Evolutionary conservation across 1,140 invertebrate genomes (phyloP).

Genomic region (Nylanderia fulva): DNA sequence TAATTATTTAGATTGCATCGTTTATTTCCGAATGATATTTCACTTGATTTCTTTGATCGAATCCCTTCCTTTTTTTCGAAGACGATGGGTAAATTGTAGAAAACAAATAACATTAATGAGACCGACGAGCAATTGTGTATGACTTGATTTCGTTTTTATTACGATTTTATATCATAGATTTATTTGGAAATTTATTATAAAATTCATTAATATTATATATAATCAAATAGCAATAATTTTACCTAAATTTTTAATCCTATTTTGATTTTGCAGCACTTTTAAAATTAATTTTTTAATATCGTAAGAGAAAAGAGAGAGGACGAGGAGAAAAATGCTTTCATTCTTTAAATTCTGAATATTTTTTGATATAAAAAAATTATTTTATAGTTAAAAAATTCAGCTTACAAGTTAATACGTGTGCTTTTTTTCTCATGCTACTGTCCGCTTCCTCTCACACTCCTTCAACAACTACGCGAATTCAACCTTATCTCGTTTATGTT

Average conservation of each 20-base stretch:
- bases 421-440: background rate
- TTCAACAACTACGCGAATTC: background rate
- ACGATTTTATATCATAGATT: background rate
- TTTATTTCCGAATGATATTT: slow-evolving; percentile 25
- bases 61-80: background rate
- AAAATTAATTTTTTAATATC: too few species aligned
- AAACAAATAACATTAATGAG: slow-evolving; percentile 19
- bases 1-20: slow-evolving; percentile 50
- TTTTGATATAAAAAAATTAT: background rate
- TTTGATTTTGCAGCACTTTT: too few species aligned
- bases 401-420: background rate
- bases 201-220: slow-evolving; percentile 18
- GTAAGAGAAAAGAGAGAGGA: too few species aligned
- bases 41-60: background rate
- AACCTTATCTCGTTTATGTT: background rate
- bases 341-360: background rate
- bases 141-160: background rate
- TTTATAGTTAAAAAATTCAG: background rate
- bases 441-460: too few species aligned
- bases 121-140: background rate
- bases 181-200: background rate
- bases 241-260: too few species aligned
- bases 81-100: background rate
- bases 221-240: too few species aligned
- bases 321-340: too few species aligned